Base-by-base conservation (phyloP, 2,888 invertebrate genomes). In the Isotomurus palustris region DNA sequence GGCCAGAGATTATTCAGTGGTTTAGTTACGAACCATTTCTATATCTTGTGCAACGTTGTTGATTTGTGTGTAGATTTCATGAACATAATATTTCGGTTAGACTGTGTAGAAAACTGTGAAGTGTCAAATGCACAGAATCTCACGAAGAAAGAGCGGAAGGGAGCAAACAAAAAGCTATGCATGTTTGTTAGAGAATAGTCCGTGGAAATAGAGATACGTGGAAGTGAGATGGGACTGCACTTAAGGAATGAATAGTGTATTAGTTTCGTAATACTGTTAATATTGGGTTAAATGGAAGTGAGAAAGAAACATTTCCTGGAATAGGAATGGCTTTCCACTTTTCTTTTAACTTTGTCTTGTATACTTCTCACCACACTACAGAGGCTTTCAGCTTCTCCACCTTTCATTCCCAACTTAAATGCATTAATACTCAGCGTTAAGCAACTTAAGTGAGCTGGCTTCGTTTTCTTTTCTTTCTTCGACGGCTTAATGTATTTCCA, bases 171-270 rank as follows among this genome's bases (percentile, higher is more conserved):
- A 17, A 40, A 19, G 8, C 14, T 32, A 40, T 19, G 17, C 10
- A 40, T 14, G 17, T 6, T 19, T 40, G 6, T 12, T 17, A 14
- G 40, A 19, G 17, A 14, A 6, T 40, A 8, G 10, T 40, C 21
- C 24, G 5, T 22, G 44, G 8, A 44, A 44, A 44, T 44, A 22
- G 24, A 44, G 17, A 44, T 19, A 10, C 22, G 6, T 44, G 6
- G 22, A 44, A 24, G 5, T 47, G 29, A 29, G 27, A 49, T 49
- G 49, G 28, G 49, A 49, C 49, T 49, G 49, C 49, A 49, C 49
- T 49, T 49, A 49, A 27, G 36, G 49, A 36, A 49, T 49, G 49
- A 49, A 49, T 35, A 49, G 35, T 49, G 49, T 49, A 49, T 49
- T 49, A 35, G 49, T 49, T 49, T 49, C 49, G 17, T 49, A 49